phyloP scores from a whole-genome alignment of 2,888 invertebrate species.

The Eilema sororculum region DNA sequence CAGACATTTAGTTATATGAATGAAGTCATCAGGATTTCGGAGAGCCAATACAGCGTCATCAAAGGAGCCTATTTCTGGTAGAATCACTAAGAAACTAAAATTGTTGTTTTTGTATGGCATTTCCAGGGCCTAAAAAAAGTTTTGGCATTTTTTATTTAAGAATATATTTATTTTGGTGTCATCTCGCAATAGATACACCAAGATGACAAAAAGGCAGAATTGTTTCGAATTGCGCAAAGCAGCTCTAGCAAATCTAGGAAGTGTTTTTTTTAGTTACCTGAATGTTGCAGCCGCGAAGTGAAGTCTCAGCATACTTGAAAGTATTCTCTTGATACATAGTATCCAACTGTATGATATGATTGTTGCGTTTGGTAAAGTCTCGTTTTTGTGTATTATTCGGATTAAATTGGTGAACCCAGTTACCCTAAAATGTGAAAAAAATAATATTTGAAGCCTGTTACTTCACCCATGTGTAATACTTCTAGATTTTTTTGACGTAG shows the following conservation, averaged over 20 bases:
- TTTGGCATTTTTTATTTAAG: background rate
- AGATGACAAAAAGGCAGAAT: too few species aligned
- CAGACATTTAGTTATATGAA: constrained; percentile 31
- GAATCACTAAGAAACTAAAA: constrained; percentile 48
- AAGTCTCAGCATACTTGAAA: constrained; percentile 43
- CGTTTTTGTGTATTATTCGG: constrained; percentile 38
- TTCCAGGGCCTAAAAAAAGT: constrained; percentile 55
- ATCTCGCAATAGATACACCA: background rate
- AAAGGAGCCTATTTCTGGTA: constrained; percentile 48
- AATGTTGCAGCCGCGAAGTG: constrained; percentile 25
- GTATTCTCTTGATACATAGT: constrained; percentile 53
- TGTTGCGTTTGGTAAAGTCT: constrained; percentile 47
- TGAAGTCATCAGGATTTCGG: constrained; percentile 34
- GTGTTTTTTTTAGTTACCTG: constrained; percentile 32
- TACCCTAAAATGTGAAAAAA: background rate
- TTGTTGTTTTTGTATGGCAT: constrained; percentile 54
- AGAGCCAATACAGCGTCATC: constrained; percentile 31
- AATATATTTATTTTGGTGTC: background rate
- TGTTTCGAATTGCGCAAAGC: too few species aligned
- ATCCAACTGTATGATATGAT: constrained; percentile 38
- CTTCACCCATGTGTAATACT: background rate
- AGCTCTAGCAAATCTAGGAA: background rate
- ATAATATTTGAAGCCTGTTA: background rate
- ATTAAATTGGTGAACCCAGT: too few species aligned
- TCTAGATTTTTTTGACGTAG: background rate